Evolutionary conservation across 2,113 vertebrate genomes (phyloP).

Genomic region (Mirounga angustirostris): DNA sequence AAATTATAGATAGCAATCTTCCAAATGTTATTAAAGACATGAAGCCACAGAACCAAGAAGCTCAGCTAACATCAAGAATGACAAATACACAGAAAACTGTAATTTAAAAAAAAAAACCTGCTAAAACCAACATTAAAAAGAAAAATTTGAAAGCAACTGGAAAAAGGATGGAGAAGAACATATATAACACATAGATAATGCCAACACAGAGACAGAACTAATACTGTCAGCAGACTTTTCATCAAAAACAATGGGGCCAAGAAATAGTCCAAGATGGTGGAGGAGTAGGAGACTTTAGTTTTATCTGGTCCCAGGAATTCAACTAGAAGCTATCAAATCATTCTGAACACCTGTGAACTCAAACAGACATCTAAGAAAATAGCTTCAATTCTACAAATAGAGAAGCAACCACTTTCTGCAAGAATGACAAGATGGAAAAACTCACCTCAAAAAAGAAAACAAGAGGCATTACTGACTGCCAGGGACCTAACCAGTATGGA

Average conservation of each 20-base stretch:
- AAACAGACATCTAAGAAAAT: no score
- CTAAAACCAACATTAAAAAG: background rate
- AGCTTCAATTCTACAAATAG: no score
- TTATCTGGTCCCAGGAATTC: no score
- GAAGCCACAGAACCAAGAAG: background rate
- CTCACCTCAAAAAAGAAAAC: no score
- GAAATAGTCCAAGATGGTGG: no score
- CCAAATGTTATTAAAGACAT: background rate
- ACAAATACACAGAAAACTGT: background rate
- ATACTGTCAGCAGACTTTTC: background rate
- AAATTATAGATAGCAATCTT: background rate
- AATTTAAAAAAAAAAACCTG: background rate
- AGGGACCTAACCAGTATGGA: no score
- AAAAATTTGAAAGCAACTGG: background rate
- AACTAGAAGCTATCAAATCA: no score
- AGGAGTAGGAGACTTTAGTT: no score
- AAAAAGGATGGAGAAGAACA: background rate
- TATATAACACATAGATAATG: background rate
- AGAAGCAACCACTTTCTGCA: no score
- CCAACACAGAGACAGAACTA: background rate
- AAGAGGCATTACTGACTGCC: no score
- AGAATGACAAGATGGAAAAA: no score
- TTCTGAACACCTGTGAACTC: no score
- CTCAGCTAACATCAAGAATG: background rate
- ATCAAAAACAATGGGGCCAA: background rate